Base-by-base conservation (phyloP, 2,797 vertebrate species). In the Micropoecilia bifurca region DNA sequence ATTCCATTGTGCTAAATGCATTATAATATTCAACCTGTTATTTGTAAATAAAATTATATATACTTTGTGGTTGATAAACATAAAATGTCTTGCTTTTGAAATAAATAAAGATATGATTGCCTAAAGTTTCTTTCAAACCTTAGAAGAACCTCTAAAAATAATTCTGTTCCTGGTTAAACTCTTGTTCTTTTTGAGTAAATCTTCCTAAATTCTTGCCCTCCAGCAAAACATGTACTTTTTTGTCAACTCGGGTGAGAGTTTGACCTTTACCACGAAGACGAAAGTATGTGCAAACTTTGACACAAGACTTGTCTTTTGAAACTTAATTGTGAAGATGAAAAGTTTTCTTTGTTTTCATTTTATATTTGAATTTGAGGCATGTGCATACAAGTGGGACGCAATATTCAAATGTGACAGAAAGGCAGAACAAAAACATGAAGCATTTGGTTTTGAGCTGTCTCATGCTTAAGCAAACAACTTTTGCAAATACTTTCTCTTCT, bases 261-360 rank as follows among this genome's bases (percentile, higher is more conserved):
- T 50, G 30, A 84, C 53, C 57, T 83, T 75, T 47, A 45, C 41
- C 47, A 22, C 39, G 36, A 61, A 46, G 61, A 43, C 1, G 77
- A 76, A 82, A 75, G 22, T 33, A 74, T 87, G 48, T 73, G 59
- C 71, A 33, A 41, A 22, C 48, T 74, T 53, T 75, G 39, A 77
- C 81, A 76, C 30, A 2, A 80, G 12, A 22, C n/a, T 45, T 59
- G 41, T 57, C 78, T 71, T 71, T 73, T 71, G 10, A 59, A 74
- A 69, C 33, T 46, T 6, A 61, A 43, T 20, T 43, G 53, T 57
- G 75, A 82, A 43, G 73, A 22, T 69, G 47, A 4, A n/a, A 59
- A 16, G 7, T 53, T 77, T 85, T 71, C 33, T 36, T 20, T 71
- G 45, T 43, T 43, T 43, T 75, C 12, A 73, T 41, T 66, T 83